Conservation (phyloP, 2,113 vertebrate species). For the Paramormyrops kingsleyae region DNA sequence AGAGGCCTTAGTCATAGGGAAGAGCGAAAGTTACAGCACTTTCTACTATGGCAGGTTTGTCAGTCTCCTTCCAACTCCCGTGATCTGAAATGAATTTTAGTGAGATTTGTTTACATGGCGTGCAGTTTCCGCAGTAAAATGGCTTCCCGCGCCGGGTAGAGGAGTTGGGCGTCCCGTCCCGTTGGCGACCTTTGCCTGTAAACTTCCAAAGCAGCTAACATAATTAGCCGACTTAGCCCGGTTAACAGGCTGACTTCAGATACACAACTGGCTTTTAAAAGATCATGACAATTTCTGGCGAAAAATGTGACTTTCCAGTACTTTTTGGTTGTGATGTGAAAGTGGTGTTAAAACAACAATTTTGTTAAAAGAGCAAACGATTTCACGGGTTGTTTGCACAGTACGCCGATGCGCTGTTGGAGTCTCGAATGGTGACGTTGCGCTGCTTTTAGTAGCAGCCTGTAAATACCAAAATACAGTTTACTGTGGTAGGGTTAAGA, state of each 20-base stretch:
- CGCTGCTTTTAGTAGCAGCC: background rate
- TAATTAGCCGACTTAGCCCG: background rate
- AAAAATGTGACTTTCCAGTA: background rate
- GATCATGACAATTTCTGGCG: background rate
- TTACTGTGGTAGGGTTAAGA: background rate
- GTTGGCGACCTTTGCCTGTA: background rate
- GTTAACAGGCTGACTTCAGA: background rate
- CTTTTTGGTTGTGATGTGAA: background rate
- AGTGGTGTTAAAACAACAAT: background rate
- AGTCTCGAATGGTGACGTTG: background rate
- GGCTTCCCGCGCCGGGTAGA: background rate
- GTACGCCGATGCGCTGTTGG: background rate
- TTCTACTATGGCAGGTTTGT: conserved; percentile 24
- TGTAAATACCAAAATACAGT: background rate
- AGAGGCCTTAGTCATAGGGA: background rate
- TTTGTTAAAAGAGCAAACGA: background rate
- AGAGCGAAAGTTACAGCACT: background rate
- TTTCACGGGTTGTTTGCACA: background rate
- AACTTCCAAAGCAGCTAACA: background rate
- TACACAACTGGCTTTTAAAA: background rate
- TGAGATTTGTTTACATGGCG: background rate
- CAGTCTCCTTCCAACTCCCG: background rate
- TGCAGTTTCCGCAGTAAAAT: background rate
- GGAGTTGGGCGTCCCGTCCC: background rate
- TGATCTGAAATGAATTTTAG: background rate